phyloP scores from a whole-genome alignment of 2,888 invertebrate species.

The Alitta virens region DNA sequence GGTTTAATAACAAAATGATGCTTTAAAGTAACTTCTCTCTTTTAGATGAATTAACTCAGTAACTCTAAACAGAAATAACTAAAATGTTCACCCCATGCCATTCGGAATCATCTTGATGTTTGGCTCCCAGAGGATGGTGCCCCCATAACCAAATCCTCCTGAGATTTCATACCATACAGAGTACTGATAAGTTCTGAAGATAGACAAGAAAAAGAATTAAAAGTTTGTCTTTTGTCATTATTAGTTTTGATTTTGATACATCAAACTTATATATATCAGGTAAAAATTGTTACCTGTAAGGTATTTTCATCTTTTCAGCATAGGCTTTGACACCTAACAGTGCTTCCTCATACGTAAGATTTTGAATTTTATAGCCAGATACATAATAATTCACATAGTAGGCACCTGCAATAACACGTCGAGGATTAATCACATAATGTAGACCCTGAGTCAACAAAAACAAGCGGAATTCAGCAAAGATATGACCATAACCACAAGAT shows the following conservation, averaged over 20 bases:
- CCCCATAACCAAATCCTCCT: conserved; percentile 8
- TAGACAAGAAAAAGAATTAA: no score
- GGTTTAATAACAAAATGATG: no score
- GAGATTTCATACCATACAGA: conserved; percentile 22
- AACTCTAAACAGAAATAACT: no score
- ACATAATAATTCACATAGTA: conserved; percentile 27
- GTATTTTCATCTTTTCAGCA: conserved; percentile 12
- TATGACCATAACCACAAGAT: no score
- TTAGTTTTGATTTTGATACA: no score
- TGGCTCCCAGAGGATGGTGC: conserved; percentile 14
- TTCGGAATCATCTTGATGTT: conserved; percentile 13
- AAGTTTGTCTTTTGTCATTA: no score
- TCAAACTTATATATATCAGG: no score
- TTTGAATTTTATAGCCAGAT: conserved; percentile 13
- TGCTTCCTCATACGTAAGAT: conserved; percentile 25
- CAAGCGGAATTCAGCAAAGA: no score
- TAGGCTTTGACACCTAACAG: conserved; percentile 12
- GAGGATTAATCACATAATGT: background rate
- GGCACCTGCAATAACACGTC: conserved; percentile 15
- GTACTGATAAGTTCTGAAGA: conserved; percentile 19
- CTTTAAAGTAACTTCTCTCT: no score
- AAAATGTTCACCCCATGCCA: conserved; percentile 17
- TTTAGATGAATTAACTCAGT: no score
- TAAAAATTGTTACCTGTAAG: conserved; percentile 16
- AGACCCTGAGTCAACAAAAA: no score